Base-by-base conservation (phyloP, 2,888 invertebrate species). In the Agonopterix arenella region DNA sequence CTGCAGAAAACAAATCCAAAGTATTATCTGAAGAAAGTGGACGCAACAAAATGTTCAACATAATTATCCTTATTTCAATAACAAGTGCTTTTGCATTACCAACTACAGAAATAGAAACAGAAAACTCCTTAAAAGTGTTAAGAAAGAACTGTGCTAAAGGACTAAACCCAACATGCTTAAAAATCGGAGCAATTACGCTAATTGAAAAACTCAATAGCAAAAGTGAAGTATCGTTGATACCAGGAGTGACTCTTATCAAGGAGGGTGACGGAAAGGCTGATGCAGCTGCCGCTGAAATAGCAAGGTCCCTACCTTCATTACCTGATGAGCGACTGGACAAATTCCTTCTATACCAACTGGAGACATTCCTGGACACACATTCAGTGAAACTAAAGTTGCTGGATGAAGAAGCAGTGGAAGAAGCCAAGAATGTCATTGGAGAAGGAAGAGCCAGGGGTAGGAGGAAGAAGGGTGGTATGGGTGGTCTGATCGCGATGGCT, bases 321-420 rank as follows among this genome's bases (percentile, higher is more conserved):
- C 91, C 93, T 1, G 93, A 93, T 62, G 93, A 92, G 10, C 90
- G 93, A 10, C 75, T 95, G 49, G 94, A 95, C 68, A 93, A 93
- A 9, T 93, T 92, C 61, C 89, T 95, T 38, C 66, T 94, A 58
- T 93, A 92, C 59, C 93, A 93, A 64, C 76, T 95, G 41, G 91
- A 92, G 13, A 90, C 90, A 45, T 93, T 94, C 59, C 70, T 95
- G 47, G 92, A 92, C 71, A 92, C 92, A 10, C 94, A 94, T 61
- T 91, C 93, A 0, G 81, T 95, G 57, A 92, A 93, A 48, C 86
- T 95, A 53, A 92, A 92, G 62, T 83, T 95, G 11, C 83, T 93
- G 64, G 92, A 94, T 64, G 89, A 91, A 10, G 75, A 80, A 46
- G 84, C 90, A 2, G 84, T 90, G n/a, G 90, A 90, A 45, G 90